A percentile compares a stretch with the other conserved stretches of the same genome.
Conservation (phyloP, 2,797 vertebrate species). For the Lerista edwardsae region DNA sequence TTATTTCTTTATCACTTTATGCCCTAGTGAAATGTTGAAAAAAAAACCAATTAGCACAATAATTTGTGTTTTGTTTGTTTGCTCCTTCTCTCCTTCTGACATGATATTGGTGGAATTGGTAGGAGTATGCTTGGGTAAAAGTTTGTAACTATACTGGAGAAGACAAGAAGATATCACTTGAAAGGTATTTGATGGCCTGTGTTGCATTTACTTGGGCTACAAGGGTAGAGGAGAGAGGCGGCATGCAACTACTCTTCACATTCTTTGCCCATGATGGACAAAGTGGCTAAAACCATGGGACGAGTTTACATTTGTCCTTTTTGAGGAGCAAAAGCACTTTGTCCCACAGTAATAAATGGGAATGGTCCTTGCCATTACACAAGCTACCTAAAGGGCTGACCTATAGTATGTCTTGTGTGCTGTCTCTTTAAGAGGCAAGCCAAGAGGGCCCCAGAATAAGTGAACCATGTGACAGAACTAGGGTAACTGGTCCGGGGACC, state of each 20-base stretch:
- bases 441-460: too few species aligned
- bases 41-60: too few species aligned
- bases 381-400: background rate
- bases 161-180: background rate
- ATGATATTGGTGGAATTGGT: background rate
- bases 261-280: background rate
- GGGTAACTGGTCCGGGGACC: too few species aligned
- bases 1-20: too few species aligned
- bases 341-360: background rate
- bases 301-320: background rate
- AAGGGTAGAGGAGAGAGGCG: too few species aligned
- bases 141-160: background rate
- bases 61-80: too few species aligned
- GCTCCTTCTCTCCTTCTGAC: background rate
- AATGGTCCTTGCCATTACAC: background rate
- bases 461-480: too few species aligned
- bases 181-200: background rate
- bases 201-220: background rate
- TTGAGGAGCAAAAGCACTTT: background rate
- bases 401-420: too few species aligned
- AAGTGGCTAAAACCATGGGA: background rate
- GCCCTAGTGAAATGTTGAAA: too few species aligned
- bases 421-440: too few species aligned
- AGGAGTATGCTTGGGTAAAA: too few species aligned
- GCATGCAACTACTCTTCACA: too few species aligned